These are phyloP conservation scores for Megalops atlanticus DNA, from an alignment of 2,113 vertebrate genomes.

Conservation along the genomic window DNA sequence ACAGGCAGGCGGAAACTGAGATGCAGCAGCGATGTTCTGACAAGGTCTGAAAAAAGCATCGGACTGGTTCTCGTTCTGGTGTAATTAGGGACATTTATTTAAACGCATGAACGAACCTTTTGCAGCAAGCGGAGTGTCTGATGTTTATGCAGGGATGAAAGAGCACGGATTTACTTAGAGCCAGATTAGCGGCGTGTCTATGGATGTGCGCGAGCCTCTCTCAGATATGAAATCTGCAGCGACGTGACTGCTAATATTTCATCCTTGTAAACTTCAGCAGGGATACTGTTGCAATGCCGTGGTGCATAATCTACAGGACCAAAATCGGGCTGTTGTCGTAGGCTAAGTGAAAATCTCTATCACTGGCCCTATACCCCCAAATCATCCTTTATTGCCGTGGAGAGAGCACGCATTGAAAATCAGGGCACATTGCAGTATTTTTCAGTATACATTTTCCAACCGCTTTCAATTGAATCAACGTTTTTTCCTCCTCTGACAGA, in stretches of 20 bases:
- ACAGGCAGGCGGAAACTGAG: background rate
- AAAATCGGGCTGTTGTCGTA: background rate
- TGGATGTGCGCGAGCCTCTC: background rate
- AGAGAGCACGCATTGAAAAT: constrained; percentile 12
- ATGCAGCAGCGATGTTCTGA: constrained; percentile 20
- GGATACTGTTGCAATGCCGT: constrained; percentile 6
- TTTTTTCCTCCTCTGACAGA: too few species aligned
- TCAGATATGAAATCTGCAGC: constrained; percentile 24
- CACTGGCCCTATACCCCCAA: background rate
- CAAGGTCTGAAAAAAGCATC: background rate
- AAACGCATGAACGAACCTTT: constrained; percentile 29
- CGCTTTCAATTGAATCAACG: background rate
- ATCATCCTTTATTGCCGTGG: background rate
- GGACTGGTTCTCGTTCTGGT: background rate
- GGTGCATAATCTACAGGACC: background rate
- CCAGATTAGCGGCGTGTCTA: background rate
- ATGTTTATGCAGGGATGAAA: background rate
- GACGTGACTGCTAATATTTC: constrained; percentile 10
- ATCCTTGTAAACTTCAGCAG: constrained; percentile 3
- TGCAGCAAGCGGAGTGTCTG: background rate
- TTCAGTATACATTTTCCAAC: background rate
- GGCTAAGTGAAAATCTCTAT: background rate
- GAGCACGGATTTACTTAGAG: background rate
- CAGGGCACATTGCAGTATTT: constrained; percentile 18
- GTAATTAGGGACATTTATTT: background rate